Evolutionary conservation across 2,113 vertebrate species (phyloP).

Genomic region (Elaphurus davidianus): DNA sequence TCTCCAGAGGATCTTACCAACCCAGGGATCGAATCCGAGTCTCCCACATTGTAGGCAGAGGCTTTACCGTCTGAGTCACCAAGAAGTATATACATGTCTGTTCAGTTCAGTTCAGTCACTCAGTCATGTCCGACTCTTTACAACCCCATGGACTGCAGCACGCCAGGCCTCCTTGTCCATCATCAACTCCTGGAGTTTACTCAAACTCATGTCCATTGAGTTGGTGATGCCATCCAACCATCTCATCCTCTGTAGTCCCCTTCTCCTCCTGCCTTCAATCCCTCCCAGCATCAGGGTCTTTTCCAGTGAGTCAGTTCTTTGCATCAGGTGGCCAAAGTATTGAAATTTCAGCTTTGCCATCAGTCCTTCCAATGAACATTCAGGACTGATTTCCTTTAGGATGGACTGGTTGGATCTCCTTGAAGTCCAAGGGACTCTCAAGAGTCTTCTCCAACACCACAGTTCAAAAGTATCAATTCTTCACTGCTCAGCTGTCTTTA

Average conservation of each 20-base stretch:
- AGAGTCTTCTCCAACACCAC: no score
- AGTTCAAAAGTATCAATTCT: no score
- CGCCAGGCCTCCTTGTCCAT: background rate
- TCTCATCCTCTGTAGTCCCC: background rate
- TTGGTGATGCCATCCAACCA: background rate
- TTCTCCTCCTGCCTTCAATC: background rate
- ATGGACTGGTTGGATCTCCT: no score
- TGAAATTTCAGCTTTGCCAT: no score
- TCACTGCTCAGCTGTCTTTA: no score
- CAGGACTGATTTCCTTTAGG: no score
- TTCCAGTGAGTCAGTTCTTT: background rate
- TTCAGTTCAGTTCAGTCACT: background rate
- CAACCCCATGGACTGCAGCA: background rate
- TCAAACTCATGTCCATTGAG: background rate
- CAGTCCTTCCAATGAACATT: no score
- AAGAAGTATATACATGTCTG: background rate
- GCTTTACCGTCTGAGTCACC: background rate
- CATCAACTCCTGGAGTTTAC: background rate
- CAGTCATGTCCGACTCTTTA: background rate
- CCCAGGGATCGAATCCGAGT: rapidly evolving
- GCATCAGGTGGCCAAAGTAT: no score
- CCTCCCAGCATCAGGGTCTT: background rate
- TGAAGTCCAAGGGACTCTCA: no score
- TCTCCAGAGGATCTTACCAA: background rate
- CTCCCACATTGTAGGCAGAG: background rate